These are phyloP conservation scores for Cephalotes varians DNA, from an alignment of 2,888 invertebrate genomes.

Conservation along the genomic window DNA sequence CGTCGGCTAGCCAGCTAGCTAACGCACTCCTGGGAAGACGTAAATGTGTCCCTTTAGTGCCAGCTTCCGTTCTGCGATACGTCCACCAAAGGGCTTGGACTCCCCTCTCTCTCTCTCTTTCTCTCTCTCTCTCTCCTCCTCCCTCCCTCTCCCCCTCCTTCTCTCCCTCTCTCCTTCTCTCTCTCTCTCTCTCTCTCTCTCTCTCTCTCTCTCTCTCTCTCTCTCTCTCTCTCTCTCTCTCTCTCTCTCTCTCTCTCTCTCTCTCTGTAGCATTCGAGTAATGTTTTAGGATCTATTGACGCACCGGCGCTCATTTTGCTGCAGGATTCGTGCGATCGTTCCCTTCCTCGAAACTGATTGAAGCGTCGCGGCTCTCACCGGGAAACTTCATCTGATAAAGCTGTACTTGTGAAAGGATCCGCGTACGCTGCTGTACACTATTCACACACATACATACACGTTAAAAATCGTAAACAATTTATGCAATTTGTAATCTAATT, in stretches of 20 bases:
- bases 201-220: constrained; percentile 46
- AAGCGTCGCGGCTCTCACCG: neutral
- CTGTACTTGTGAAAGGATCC: neutral
- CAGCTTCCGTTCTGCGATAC: constrained; percentile 71
- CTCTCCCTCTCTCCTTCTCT: constrained; percentile 56
- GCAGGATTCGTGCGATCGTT: constrained; percentile 10
- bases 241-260: constrained; percentile 45
- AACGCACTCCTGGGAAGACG: constrained; percentile 75
- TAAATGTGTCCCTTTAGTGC: constrained; percentile 79
- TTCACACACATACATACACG: neutral
- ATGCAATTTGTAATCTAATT: neutral
- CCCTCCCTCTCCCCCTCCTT: no score
- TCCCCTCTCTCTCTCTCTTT: constrained; percentile 57
- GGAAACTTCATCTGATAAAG: constrained; percentile 15
- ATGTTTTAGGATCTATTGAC: constrained; percentile 23
- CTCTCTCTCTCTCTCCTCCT: constrained; percentile 18
- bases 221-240: constrained; percentile 33
- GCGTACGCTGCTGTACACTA: no score
- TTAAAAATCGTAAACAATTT: neutral
- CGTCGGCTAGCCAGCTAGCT: constrained; percentile 71
- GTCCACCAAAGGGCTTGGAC: constrained; percentile 45
- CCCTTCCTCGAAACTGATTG: constrained; percentile 20
- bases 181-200: constrained; percentile 36
- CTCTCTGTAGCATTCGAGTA: neutral
- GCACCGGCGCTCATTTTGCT: constrained; percentile 21